Evolutionary conservation across 30 jellyfish, hydroid and myxozoan species (phyloP), one percentile per base, ranked within the genome.

Genomic region (Nemopilema nomurai): DNA sequence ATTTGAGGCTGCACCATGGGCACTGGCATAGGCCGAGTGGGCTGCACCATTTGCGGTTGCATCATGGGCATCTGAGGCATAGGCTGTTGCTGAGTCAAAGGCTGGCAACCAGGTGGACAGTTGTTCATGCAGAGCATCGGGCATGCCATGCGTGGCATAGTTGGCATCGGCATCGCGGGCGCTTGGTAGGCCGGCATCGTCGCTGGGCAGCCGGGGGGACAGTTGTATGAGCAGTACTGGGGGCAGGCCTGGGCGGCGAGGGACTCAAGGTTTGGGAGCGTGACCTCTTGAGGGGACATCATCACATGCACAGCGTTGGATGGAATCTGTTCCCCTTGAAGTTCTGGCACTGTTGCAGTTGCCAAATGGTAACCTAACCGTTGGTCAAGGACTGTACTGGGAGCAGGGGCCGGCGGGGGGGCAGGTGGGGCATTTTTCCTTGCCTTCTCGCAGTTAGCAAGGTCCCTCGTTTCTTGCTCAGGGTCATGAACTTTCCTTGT

Each of bases 321-420:
- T 21, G 87, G 30, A 17, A 53, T 41, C 24, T 32, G 84, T 28
- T 50, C 62, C 1, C 28, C 71, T 22, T 53, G 62, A 49, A 90
- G 92, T 66, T 92, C 81, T 8, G 99, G 97, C 13, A 97, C 87
- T 41, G 69, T 88, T 1, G 97, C 97, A 82, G 94, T 81, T 41
- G 91, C 94, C 18, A 97, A 92, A 62, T 94, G 97, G 83, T 96
- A 94, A 16, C 96, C 97, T 21, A 93, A 74, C 21, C 98, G 88
- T 50, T 94, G 97, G 74, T 93, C 97, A 4, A 97, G 75, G n/a
- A 71, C 27, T 9, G 86, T 73, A 27, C 90, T 33, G 8, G 98
- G 98, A 25, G 92, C 87, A 1, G 98, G 94, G 32, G 93, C 94
- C 1, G 98, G 88, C 19, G 97, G 96, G 25, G 96, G 96, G 0